Evolutionary conservation across 2,888 invertebrate species (phyloP), one percentile per base, ranked within the genome.

Genomic region (Diadegma fenestrale): DNA sequence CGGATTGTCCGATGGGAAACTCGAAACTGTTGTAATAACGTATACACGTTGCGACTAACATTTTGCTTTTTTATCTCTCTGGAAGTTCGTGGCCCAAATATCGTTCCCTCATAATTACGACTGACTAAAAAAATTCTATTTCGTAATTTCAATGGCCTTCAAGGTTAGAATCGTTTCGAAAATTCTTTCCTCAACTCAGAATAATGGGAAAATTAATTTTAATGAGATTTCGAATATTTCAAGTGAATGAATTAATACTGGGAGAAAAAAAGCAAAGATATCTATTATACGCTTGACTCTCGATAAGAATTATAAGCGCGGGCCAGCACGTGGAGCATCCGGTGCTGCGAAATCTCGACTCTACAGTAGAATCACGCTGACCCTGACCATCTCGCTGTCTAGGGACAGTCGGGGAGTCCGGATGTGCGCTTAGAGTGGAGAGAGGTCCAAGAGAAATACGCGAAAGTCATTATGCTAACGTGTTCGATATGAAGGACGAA

Each of bases 1-100:
- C 71, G 58, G 45, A 51, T 69, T 14, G 73, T 22, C 51, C 17
- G 66, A 71, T 33, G 48, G 78, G 61, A 43, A 73, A 82, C 78
- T 61, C 76, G 72, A 84, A 76, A 71, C 54, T 71, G 79, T 66
- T 58, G 64, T 14, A 77, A 54, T 26, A 37, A n/a, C n/a, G n/a
- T 33, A 22, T 30, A 10, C 10, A n/a, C 63, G 61, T 19, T 10
- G 63, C n/a, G n/a, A 22, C 26, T 26, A 58, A 58, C 26, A 26
- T 22, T 54, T 54, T 22, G 22, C 58, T 58, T 58, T 14, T 14
- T 58, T 22, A 37, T 72, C 72, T 14, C 72, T 14, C 58, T 14
- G 5, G 26, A 4, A 41, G 8, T 58, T 43, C 68, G 72, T 41
- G 58, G 41, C 33, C 41, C 41, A 58, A 72, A 58, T 72, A 72